Base-by-base conservation (phyloP, 2,797 vertebrate species). In the Notoglanidium macrostoma region DNA sequence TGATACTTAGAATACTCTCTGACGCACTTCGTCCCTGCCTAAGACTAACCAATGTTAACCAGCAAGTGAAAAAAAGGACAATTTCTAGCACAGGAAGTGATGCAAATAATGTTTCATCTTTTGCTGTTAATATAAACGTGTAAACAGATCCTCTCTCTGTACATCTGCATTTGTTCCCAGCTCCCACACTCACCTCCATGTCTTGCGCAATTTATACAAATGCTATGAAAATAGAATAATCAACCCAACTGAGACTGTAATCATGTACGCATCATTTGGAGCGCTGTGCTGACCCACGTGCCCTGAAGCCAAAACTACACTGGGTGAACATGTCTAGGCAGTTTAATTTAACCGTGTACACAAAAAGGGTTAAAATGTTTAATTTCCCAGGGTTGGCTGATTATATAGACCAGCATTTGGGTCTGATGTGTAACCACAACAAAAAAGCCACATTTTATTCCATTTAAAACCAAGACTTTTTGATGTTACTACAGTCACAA, bases 1-100 rank as follows among this genome's bases (percentile, higher is more conserved):
- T 90, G 85, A 90, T 89, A 86, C 70, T 90, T 76, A 26, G 49
- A 32, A 82, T 61, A 57, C 70, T 80, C 49, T 15, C 0, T 86
- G 88, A 86, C 83, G 78, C 85, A 76, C 74, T 85, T 77, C 4
- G 49, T 84, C 76, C 59, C 72, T 44, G 57, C 59, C 54, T 32
- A 79, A 89, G 59, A 82, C 80, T 49, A 82, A 65, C 67, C 83
- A 73, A 6, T 80, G 54, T 90, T 88, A 80, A 70, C 70, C 49
- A 72, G 12, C n/a, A 72, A 55, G 15, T 9, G 23, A 49, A 82
- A 49, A 82, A 14, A 40, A 70, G 2, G 11, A 40, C 9, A 57
- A 32, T 35, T 77, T 49, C 44, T 46, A 77, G 57, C 14, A 63
- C 83, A 70, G 23, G 19, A 63, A 77, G 65, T 49, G 81, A 68